Conservation (phyloP, 2,888 invertebrate species). For the Pollenia angustigena region DNA sequence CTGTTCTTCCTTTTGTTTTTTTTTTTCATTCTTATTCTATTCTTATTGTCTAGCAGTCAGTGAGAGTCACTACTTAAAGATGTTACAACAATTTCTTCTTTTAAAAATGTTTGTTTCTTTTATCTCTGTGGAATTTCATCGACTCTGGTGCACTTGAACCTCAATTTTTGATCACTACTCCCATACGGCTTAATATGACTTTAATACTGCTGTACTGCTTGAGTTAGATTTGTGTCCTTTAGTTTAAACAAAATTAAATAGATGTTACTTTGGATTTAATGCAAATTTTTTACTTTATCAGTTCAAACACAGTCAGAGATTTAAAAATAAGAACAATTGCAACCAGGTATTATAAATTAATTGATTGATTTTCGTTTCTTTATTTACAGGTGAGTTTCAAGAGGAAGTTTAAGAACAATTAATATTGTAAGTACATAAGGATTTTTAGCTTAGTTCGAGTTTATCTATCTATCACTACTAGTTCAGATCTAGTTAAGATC, state of each 20-base stretch:
- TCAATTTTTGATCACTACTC: constrained; percentile 46
- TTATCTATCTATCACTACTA: too few species aligned
- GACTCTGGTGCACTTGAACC: constrained; percentile 72
- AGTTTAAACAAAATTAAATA: constrained; percentile 27
- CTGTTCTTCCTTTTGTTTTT: constrained; percentile 17
- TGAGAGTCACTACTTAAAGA: constrained; percentile 48
- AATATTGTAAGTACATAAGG: neutral
- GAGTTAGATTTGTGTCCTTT: constrained; percentile 33
- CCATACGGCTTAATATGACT: constrained; percentile 21
- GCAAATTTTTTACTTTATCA: neutral
- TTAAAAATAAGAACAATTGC: constrained; percentile 2
- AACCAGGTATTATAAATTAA: neutral
- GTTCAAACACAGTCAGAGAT: neutral
- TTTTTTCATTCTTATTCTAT: constrained; percentile 53
- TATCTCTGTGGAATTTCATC: constrained; percentile 67
- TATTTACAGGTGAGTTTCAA: constrained; percentile 27
- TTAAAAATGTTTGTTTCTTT: constrained; percentile 12
- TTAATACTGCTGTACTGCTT: neutral
- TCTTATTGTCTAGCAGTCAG: constrained; percentile 76
- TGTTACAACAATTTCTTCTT: constrained; percentile 43
- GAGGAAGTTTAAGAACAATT: neutral
- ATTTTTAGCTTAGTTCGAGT: too few species aligned
- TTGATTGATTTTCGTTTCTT: neutral
- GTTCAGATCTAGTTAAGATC: too few species aligned
- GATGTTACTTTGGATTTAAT: constrained; percentile 32